phyloP scores from a whole-genome alignment of 2,113 vertebrate species.

The Haliaeetus leucogaster region DNA sequence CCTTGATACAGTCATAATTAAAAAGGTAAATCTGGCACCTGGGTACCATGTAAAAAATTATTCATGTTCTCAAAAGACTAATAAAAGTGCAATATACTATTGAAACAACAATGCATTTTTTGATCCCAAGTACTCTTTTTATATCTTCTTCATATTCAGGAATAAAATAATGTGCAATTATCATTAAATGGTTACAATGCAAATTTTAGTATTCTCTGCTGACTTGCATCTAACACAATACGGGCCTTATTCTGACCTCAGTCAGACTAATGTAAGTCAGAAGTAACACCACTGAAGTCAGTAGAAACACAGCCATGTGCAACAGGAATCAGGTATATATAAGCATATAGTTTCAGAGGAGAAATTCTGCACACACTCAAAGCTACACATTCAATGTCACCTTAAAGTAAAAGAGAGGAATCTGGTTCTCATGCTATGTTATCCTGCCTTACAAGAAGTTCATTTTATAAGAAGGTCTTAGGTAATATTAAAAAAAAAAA shows the following conservation, averaged over 20 bases:
- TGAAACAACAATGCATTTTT: neutral
- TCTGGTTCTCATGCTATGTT: neutral
- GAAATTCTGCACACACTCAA: neutral
- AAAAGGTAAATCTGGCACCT: neutral
- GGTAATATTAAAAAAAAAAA: neutral
- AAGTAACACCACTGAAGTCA: neutral
- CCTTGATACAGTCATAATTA: neutral
- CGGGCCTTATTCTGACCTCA: neutral
- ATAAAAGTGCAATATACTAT: neutral
- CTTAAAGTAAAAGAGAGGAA: neutral
- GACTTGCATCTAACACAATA: neutral
- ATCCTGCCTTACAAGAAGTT: neutral
- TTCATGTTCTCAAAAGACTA: neutral
- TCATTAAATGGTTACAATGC: neutral
- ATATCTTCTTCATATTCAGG: neutral
- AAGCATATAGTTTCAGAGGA: neutral
- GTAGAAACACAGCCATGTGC: neutral
- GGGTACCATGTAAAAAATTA: neutral
- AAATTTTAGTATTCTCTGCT: neutral
- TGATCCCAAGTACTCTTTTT: neutral
- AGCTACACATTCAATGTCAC: neutral
- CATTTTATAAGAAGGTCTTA: neutral
- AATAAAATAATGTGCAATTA: neutral
- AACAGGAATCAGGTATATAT: neutral
- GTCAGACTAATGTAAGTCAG: neutral